A percentile compares a stretch with the other conserved stretches of the same genome.
Evolutionary conservation across 2,113 vertebrate genomes (phyloP).

Genomic region (Oryzias curvinotus): DNA sequence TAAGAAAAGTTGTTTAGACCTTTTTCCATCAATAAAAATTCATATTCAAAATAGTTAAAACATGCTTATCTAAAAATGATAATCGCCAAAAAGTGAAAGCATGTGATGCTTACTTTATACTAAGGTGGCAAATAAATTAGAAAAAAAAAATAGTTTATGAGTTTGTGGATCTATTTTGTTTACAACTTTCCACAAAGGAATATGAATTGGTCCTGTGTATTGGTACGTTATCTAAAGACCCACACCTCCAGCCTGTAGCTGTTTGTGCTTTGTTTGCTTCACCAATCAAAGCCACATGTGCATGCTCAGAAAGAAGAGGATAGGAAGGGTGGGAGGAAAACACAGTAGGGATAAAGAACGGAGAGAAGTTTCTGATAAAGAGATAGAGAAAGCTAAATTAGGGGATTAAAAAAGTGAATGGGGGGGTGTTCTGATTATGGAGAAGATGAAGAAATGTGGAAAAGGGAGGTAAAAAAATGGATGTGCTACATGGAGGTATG

Average conservation of each 20-base stretch:
- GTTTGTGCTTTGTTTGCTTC: slow-evolving; percentile 56
- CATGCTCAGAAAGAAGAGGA: slow-evolving; percentile 38
- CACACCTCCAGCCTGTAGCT: slow-evolving; percentile 38
- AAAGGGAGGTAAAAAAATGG: slow-evolving; percentile 19
- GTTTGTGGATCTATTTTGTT: slow-evolving; percentile 15
- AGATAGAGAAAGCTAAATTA: slow-evolving; percentile 35
- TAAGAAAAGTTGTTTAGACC: too few species aligned
- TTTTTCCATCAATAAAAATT: too few species aligned
- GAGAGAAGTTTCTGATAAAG: slow-evolving; percentile 46
- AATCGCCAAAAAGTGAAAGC: too few species aligned
- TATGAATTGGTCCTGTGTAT: slow-evolving; percentile 25
- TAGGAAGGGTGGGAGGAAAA: slow-evolving; percentile 27
- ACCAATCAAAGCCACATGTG: slow-evolving; percentile 70
- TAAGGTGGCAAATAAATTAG: not conserved
- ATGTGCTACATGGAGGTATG: slow-evolving; percentile 22
- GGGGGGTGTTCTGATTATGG: slow-evolving; percentile 14
- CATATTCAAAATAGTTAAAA: too few species aligned
- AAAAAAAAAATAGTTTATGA: not conserved
- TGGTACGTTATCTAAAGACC: slow-evolving; percentile 36
- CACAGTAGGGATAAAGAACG: slow-evolving; percentile 33
- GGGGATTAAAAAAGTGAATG: slow-evolving; percentile 42
- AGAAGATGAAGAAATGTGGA: slow-evolving; percentile 25
- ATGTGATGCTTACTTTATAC: too few species aligned
- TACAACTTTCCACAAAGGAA: slow-evolving; percentile 38
- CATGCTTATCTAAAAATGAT: too few species aligned